These are phyloP conservation scores for Phenganax stokvisi DNA, from an alignment of 92 coral and sea anemone species.

Conservation along the genomic window DNA sequence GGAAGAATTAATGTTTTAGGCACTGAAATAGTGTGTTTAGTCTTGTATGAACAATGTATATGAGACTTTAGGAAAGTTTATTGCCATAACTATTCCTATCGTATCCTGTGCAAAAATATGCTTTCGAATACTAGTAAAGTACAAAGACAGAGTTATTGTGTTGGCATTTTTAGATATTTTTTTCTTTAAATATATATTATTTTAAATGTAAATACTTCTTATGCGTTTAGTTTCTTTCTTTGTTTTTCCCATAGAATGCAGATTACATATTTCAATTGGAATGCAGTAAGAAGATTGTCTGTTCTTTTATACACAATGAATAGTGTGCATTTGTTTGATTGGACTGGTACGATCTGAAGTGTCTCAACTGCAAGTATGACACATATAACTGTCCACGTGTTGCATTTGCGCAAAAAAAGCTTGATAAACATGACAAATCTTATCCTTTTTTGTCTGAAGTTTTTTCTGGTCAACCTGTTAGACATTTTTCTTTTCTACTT, in stretches of 20 bases:
- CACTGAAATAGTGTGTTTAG: too few relatives aligned
- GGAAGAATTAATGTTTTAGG: too few relatives aligned
- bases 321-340: conserved; percentile 33
- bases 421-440: conserved; percentile 34
- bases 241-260: background rate
- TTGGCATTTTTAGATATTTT: too few relatives aligned
- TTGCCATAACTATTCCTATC: too few relatives aligned
- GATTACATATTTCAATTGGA: conserved; percentile 5
- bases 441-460: background rate
- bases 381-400: conserved; percentile 29
- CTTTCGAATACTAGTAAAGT: too few relatives aligned
- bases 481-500: background rate
- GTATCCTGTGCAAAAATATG: too few relatives aligned
- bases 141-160: too few relatives aligned
- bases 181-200: too few relatives aligned
- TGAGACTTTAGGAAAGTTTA: too few relatives aligned
- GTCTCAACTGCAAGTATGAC: conserved; percentile 32
- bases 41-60: too few relatives aligned
- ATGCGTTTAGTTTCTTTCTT: background rate
- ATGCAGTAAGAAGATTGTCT: conserved; percentile 12
- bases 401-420: background rate
- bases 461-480: background rate
- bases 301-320: background rate
- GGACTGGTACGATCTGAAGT: conserved; percentile 27
- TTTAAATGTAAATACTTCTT: too few relatives aligned